Percentiles rank a stretch among this genome's conserved stretches.
These are phyloP conservation scores for Drosophila antonietae DNA, from an alignment of 2,888 invertebrate species.

Conservation along the genomic window DNA sequence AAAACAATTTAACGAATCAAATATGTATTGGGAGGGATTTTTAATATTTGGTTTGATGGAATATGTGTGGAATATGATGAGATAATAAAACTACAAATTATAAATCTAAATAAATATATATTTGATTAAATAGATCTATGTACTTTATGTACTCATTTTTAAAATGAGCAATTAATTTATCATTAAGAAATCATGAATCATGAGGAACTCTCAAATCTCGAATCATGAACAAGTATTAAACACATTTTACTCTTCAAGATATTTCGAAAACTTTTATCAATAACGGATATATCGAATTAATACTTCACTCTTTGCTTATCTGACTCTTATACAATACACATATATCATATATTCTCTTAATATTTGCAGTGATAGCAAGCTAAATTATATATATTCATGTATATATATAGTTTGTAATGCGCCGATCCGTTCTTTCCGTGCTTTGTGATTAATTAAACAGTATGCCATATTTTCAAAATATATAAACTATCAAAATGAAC, in stretches of 20 bases:
- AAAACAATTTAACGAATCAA: neutral
- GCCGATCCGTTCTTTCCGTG: conserved; percentile 14
- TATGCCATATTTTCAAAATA: conserved; percentile 52
- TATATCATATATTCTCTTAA: neutral
- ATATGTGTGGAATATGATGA: no score
- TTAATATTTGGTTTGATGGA: neutral
- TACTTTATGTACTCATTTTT: neutral
- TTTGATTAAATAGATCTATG: neutral
- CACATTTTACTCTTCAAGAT: neutral
- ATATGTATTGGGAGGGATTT: neutral
- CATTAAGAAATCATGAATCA: neutral
- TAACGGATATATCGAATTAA: neutral
- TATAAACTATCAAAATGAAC: conserved; percentile 69
- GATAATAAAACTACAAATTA: no score
- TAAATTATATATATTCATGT: neutral
- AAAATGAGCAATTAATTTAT: neutral
- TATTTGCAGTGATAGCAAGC: conserved; percentile 25
- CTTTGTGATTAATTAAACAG: conserved; percentile 52
- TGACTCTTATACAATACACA: neutral
- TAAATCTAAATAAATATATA: no score
- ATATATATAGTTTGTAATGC: conserved; percentile 11
- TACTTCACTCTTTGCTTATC: neutral
- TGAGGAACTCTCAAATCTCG: neutral
- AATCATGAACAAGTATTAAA: neutral
- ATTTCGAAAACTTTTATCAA: neutral